A percentile compares a stretch with the other conserved stretches of the same genome.
phyloP scores from a whole-genome alignment of 2,113 vertebrate species.

The Grallaria varia region DNA sequence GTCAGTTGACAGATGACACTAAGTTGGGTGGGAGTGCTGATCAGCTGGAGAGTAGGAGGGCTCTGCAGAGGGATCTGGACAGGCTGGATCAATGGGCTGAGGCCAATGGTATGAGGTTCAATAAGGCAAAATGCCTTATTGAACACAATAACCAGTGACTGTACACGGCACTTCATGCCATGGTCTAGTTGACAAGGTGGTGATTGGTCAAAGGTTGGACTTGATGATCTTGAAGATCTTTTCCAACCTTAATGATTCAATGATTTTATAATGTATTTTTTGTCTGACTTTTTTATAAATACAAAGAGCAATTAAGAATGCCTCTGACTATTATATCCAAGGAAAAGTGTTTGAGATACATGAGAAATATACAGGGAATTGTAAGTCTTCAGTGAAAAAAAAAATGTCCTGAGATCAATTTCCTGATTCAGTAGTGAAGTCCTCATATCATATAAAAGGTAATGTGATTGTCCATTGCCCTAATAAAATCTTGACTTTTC shows the following conservation, averaged over 20 bases:
- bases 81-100: background rate
- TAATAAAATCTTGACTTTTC: slow-evolving; percentile 58
- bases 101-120: background rate
- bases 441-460: slow-evolving; percentile 20
- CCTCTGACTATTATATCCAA: background rate
- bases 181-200: background rate
- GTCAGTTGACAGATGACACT: background rate
- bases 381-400: background rate
- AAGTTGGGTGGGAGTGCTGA: background rate
- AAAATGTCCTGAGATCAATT: slow-evolving; percentile 10
- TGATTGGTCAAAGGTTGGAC: background rate
- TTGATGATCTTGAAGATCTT: background rate
- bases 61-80: background rate
- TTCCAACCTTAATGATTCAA: background rate
- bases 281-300: slow-evolving; percentile 4
- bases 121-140: background rate
- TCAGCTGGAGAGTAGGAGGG: background rate
- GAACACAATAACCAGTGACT: background rate
- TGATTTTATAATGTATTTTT: background rate
- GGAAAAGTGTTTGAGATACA: background rate
- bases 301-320: background rate
- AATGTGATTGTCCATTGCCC: slow-evolving; percentile 45
- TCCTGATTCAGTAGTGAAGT: slow-evolving; percentile 14
- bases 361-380: background rate
- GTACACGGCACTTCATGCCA: background rate